phyloP scores from a whole-genome alignment of 2,888 invertebrate genomes.

The Actias luna region DNA sequence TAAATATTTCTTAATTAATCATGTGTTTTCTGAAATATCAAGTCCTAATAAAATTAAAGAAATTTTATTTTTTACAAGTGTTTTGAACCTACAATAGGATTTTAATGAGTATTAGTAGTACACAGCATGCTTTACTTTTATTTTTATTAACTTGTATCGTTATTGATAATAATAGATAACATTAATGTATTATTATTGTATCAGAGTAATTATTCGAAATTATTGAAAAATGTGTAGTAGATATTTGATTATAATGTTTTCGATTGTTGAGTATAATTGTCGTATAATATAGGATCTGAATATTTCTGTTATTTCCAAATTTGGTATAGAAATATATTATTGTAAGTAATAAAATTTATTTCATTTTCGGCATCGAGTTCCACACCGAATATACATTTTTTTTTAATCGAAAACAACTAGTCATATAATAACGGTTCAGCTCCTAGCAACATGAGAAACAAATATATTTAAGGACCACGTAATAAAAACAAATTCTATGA shows the following conservation, averaged over 20 bases:
- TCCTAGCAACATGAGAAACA: too few species aligned
- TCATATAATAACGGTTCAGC: too few species aligned
- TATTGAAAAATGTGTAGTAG: background rate
- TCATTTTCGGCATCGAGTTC: too few species aligned
- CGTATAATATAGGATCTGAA: conserved; percentile 62
- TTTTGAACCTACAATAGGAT: background rate
- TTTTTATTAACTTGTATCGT: background rate
- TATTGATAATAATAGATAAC: background rate
- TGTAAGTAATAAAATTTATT: conserved; percentile 25
- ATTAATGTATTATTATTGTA: background rate
- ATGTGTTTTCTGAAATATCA: background rate
- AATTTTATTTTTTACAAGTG: background rate
- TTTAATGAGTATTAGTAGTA: background rate
- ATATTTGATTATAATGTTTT: conserved; percentile 9
- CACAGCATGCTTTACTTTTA: background rate
- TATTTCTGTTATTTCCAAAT: conserved; percentile 73
- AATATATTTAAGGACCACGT: too few species aligned
- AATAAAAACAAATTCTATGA: too few species aligned
- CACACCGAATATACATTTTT: too few species aligned
- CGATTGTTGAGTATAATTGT: conserved; percentile 17
- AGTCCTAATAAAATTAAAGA: background rate
- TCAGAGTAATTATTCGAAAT: background rate
- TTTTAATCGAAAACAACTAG: too few species aligned
- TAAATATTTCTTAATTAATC: background rate
- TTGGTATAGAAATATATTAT: conserved; percentile 58